A percentile compares a stretch with the other conserved stretches of the same genome.
These are phyloP conservation scores for Nibea coibor DNA, from an alignment of 2,113 vertebrate genomes.

Conservation along the genomic window DNA sequence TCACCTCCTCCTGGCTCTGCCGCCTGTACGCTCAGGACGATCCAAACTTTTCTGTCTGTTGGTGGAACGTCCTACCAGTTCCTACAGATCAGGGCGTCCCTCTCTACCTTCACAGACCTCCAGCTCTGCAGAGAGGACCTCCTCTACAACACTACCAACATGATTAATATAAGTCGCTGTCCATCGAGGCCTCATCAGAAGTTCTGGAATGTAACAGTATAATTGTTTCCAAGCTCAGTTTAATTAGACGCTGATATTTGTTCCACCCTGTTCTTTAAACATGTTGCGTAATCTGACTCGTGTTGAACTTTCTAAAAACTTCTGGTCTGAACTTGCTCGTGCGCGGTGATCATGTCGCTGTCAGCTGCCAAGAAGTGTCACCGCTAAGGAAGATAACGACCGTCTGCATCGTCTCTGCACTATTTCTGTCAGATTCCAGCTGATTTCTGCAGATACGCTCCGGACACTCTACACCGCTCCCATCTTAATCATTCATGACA, in stretches of 20 bases:
- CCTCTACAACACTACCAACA: no score
- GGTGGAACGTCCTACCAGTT: no score
- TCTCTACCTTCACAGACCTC: no score
- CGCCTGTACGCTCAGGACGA: no score
- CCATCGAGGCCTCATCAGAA: no score
- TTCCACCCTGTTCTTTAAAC: not conserved
- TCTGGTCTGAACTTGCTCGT: slow-evolving; percentile 17
- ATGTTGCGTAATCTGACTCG: not conserved
- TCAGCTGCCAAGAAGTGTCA: slow-evolving; percentile 8
- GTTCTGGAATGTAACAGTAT: not conserved
- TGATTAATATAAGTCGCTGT: no score
- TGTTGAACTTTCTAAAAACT: not conserved
- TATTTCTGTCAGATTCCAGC: not conserved
- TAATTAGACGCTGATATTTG: not conserved
- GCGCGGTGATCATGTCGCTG: not conserved
- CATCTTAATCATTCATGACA: slow-evolving; percentile 72
- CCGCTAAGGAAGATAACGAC: not conserved
- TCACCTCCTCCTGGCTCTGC: no score
- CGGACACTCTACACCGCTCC: slow-evolving; percentile 40
- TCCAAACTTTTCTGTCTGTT: no score
- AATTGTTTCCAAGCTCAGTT: not conserved
- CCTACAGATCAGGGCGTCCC: no score
- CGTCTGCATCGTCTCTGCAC: not conserved
- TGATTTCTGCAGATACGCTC: not conserved
- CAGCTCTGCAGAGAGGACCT: no score